Percentiles rank a stretch among this genome's conserved stretches.
Conservation (phyloP, 1,140 invertebrate genomes). For the Drosophila nigrodunni region DNA sequence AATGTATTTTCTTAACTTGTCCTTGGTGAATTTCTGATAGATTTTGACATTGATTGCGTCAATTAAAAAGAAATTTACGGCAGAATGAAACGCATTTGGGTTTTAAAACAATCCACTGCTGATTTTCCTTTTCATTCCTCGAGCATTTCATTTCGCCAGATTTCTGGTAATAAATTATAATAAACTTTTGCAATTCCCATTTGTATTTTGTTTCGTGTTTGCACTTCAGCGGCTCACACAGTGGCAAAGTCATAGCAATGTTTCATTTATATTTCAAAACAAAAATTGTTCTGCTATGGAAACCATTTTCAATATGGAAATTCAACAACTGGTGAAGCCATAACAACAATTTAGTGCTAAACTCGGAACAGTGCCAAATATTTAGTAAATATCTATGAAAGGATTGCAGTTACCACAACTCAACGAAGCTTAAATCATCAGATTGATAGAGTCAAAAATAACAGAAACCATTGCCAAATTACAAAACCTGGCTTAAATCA, state of each 20-base stretch:
- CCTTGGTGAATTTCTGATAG: background rate
- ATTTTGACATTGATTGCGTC: constrained; percentile 44
- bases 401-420: constrained; percentile 18
- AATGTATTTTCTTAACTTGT: background rate
- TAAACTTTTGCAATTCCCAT: constrained; percentile 54
- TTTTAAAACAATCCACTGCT: constrained; percentile 18
- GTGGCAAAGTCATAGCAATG: constrained; percentile 39
- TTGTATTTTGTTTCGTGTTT: constrained; percentile 46
- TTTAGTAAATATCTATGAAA: background rate
- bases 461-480: constrained; percentile 13
- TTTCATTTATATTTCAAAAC: constrained; percentile 40
- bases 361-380: constrained; percentile 28
- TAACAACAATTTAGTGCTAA: constrained; percentile 22
- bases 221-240: constrained; percentile 53
- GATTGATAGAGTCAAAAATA: constrained; percentile 41
- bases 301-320: constrained; percentile 39
- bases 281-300: background rate
- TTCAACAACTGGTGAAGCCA: constrained; percentile 28
- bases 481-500: background rate
- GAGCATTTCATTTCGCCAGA: constrained; percentile 24
- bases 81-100: constrained; percentile 24
- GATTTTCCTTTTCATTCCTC: constrained; percentile 7
- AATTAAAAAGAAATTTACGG: constrained; percentile 48
- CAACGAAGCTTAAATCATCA: background rate
- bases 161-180: constrained; percentile 50